These are phyloP conservation scores for Tympanuchus pallidicinctus DNA, from an alignment of 2,113 vertebrate species.

Conservation along the genomic window DNA sequence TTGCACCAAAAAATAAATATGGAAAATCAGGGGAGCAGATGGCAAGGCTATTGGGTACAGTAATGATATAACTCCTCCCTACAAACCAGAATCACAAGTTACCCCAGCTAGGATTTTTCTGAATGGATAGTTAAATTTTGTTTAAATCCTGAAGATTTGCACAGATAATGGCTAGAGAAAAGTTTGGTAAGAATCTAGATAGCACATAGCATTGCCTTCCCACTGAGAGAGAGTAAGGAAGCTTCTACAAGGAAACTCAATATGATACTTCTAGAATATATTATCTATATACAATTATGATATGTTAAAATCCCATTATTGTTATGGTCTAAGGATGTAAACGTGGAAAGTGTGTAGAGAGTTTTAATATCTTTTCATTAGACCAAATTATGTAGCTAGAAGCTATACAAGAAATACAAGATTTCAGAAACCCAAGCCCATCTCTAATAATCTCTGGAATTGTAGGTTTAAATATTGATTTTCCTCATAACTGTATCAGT, in stretches of 20 bases:
- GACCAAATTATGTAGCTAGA: not conserved
- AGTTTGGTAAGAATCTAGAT: not conserved
- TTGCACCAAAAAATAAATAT: not conserved
- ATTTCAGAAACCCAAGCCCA: not conserved
- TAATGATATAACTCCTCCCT: not conserved
- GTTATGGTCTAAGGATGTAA: constrained; percentile 2
- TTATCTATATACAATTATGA: not conserved
- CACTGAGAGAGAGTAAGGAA: not conserved
- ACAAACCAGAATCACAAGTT: not conserved
- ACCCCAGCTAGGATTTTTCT: not conserved
- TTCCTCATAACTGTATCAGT: not conserved
- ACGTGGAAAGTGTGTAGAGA: not conserved
- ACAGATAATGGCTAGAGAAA: not conserved
- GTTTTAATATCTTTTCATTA: constrained; percentile 3
- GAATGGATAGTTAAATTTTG: not conserved
- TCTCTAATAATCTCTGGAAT: not conserved
- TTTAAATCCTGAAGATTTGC: not conserved
- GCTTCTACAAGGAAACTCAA: not conserved
- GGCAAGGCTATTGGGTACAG: not conserved
- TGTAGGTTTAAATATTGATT: not conserved
- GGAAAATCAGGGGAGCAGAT: not conserved
- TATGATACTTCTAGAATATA: not conserved
- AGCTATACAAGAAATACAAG: not conserved
- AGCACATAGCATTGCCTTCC: not conserved
- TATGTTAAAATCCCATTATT: not conserved